Conservation (phyloP, 2,888 invertebrate genomes). For the Standfussiana lucernea region DNA sequence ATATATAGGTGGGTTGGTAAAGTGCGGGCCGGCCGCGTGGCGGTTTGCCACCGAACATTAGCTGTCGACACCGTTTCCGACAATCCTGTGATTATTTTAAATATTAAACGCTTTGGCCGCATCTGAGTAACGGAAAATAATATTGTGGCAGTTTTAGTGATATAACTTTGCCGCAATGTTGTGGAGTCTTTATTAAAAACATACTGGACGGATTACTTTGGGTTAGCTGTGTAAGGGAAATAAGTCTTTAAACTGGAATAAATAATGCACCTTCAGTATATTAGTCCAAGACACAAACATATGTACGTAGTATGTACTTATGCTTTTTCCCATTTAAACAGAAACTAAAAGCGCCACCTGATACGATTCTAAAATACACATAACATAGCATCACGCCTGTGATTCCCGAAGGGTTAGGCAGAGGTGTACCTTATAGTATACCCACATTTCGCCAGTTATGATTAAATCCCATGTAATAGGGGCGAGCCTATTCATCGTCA, state of each 20-base stretch:
- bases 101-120: conserved; percentile 64
- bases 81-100: conserved; percentile 71
- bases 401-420: too few species aligned
- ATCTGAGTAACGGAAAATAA: conserved; percentile 63
- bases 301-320: neutral
- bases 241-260: neutral
- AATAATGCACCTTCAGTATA: neutral
- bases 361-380: neutral
- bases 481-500: too few species aligned
- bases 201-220: conserved; percentile 14
- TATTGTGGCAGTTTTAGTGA: conserved; percentile 58
- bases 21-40: conserved; percentile 72
- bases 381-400: too few species aligned
- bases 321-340: neutral
- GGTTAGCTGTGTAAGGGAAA: conserved; percentile 7
- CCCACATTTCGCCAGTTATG: too few species aligned
- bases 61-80: conserved; percentile 68
- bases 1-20: conserved; percentile 38
- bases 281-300: neutral
- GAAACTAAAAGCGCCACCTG: neutral
- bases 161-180: conserved; percentile 49
- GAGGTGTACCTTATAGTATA: too few species aligned
- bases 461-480: too few species aligned
- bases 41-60: conserved; percentile 72
- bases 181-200: conserved; percentile 50